Base-by-base conservation (phyloP, 2,888 invertebrate genomes). In the Conus canariensis region DNA sequence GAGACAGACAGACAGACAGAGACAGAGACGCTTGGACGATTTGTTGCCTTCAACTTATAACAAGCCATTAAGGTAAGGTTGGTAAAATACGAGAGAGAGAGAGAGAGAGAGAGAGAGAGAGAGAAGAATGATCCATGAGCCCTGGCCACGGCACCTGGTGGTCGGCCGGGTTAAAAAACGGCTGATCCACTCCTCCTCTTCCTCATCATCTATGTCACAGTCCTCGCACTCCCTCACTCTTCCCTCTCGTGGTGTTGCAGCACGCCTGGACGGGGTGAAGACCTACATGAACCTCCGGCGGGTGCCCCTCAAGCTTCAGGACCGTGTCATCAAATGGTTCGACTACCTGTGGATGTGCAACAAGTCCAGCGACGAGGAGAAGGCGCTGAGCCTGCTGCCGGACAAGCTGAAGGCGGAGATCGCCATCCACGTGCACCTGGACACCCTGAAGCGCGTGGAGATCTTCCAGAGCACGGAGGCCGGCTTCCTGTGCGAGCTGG, bases 401-500 rank as follows among this genome's bases (percentile, higher is more conserved):
- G 99, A 99, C 97, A 99, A 99, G 97, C 97, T 99, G 95, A 99
- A 99, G 97, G 99, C 99, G 91, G 99, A 99, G 97, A 99, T 99
- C 96, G 99, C 99, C 95, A 99, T 99, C 97, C 99, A 99, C 97
- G 99, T 99, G 95, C 99, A 99, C 97, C 97, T 99, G 97, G 99
- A 99, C 97, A 99, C 99, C 92, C 97, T 99, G 96, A 99, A 99
- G 97, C 92, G 96, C 88, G 96, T 99, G 96, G 99, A 99, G 97
- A 99, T 99, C 96, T 99, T 99, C 97, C 99, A 99, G 97, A 99
- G 99, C 97, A 99, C 99, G 88, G 99, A 99, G 97, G 99, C 99
- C 91, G 99, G 99, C 90, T 99, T 99, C 97, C 97, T 99, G 93
- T 99, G 99, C 96, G 99, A 99, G 97, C 97, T 99, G 95, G 99